Conservation (phyloP, 1,140 invertebrate genomes). For the Scaptomyza graminum region DNA sequence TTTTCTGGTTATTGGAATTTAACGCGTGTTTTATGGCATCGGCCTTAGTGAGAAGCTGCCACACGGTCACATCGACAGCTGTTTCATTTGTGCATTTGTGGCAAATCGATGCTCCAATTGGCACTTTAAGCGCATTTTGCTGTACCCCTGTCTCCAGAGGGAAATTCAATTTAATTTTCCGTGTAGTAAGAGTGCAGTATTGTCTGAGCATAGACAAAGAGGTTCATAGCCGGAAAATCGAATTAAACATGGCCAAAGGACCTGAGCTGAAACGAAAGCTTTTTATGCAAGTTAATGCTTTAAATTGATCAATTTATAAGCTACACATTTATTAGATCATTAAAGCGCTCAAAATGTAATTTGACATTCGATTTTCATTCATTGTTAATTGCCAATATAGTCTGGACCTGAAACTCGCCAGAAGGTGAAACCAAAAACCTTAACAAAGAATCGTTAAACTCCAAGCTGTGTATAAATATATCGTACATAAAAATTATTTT, state of each 20-base stretch:
- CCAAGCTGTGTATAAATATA: too few species aligned
- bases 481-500: too few species aligned
- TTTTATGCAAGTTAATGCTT: neutral
- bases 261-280: neutral
- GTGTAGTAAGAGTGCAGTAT: slow-evolving; percentile 12
- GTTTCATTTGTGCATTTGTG: slow-evolving; percentile 21
- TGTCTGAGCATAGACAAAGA: slow-evolving; percentile 1
- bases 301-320: neutral
- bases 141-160: neutral
- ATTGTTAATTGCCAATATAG: slow-evolving; percentile 20
- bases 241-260: slow-evolving; percentile 15
- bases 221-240: slow-evolving; percentile 14
- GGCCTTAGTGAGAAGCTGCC: slow-evolving; percentile 24
- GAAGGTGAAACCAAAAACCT: slow-evolving; percentile 5
- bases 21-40: slow-evolving; percentile 45
- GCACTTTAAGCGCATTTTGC: slow-evolving; percentile 38
- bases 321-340: slow-evolving; percentile 1
- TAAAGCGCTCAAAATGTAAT: neutral
- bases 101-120: slow-evolving; percentile 45
- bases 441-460: slow-evolving; percentile 15
- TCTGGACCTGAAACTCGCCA: slow-evolving; percentile 34
- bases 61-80: neutral
- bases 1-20: slow-evolving; percentile 64
- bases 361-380: slow-evolving; percentile 32
- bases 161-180: slow-evolving; percentile 39